phyloP scores from a whole-genome alignment of 23 tunicate species.

The Trididemnum miniatum region DNA sequence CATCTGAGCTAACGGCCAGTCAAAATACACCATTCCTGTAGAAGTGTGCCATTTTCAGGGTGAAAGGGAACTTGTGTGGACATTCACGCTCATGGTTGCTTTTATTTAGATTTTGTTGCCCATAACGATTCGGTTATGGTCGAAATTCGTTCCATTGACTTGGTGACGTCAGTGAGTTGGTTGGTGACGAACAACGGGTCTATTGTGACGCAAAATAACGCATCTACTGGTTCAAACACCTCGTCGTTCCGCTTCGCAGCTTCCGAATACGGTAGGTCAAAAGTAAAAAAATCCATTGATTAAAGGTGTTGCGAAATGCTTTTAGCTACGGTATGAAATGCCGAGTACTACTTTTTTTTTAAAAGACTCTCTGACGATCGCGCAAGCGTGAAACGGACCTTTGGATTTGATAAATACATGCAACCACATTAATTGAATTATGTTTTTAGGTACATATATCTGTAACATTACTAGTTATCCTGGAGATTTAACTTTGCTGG shows the following conservation, averaged over 20 bases:
- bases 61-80: too few species aligned
- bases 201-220: neutral
- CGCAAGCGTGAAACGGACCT: too few species aligned
- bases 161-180: conserved; percentile 7
- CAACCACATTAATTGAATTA: neutral
- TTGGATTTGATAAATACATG: too few species aligned
- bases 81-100: too few species aligned
- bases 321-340: too few species aligned
- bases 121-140: neutral
- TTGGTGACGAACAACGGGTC: neutral
- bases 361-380: too few species aligned
- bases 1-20: too few species aligned
- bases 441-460: neutral
- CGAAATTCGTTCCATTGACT: neutral
- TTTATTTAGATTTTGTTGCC: neutral
- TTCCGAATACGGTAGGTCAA: neutral
- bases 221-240: neutral
- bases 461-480: conserved; percentile 19
- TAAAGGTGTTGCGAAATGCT: too few species aligned
- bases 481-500: neutral
- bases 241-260: neutral
- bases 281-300: too few species aligned
- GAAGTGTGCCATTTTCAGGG: too few species aligned
- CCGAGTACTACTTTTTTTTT: too few species aligned
- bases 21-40: too few species aligned